A percentile compares a stretch with the other conserved stretches of the same genome.
phyloP scores from a whole-genome alignment of 2,797 vertebrate species.

The Neoniphon sammara region DNA sequence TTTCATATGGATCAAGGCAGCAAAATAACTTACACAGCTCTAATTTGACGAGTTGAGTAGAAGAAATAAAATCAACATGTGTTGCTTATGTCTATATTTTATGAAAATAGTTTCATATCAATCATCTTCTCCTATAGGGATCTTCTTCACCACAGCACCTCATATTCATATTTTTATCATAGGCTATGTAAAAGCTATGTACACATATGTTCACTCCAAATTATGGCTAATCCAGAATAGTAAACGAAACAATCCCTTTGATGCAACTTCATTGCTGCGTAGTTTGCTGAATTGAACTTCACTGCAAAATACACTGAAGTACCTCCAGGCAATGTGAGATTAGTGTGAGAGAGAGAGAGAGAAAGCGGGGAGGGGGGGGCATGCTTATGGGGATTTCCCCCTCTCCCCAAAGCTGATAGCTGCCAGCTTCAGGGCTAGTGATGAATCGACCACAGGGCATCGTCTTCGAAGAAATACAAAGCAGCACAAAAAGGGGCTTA shows the following conservation, averaged over 20 bases:
- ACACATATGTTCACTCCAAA: constrained; percentile 40
- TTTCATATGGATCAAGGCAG: constrained; percentile 20
- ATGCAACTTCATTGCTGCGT: constrained; percentile 31
- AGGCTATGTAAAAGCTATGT: background rate
- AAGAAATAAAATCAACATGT: constrained; percentile 11
- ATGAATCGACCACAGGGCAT: constrained; percentile 38
- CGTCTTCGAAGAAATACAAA: constrained; percentile 8
- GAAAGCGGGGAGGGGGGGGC: background rate
- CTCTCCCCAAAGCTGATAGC: constrained; percentile 9
- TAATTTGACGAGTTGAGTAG: constrained; percentile 23
- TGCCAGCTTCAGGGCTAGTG: constrained; percentile 14
- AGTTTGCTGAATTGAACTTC: constrained; percentile 46
- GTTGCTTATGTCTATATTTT: constrained; percentile 15
- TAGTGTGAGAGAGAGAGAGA: constrained; percentile 6
- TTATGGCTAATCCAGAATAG: constrained; percentile 34
- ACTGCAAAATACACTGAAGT: constrained; percentile 38
- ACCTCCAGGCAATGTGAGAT: constrained; percentile 54
- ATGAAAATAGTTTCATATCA: background rate
- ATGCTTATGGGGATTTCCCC: constrained; percentile 3
- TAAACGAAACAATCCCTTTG: constrained; percentile 48
- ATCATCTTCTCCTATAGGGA: background rate
- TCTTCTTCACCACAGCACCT: background rate
- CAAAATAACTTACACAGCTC: background rate
- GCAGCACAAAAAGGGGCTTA: background rate
- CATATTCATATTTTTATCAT: background rate